Evolutionary conservation across 2,113 vertebrate genomes (phyloP), one percentile per base, ranked within the genome.

Genomic region (Lipophrys pholis): DNA sequence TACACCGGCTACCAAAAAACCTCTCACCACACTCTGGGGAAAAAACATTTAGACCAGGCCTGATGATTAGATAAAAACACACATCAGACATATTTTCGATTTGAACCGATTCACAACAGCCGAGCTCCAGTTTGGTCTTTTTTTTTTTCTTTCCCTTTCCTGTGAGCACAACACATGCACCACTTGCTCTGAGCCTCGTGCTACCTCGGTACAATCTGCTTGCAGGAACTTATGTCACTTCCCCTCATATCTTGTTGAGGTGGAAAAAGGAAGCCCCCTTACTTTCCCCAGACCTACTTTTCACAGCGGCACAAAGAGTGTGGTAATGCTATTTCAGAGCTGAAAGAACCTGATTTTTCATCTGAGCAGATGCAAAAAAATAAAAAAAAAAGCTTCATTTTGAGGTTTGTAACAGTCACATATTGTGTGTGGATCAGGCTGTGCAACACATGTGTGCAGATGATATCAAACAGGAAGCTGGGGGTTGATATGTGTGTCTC

Each of bases 161-260:
- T 72, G 66, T 67, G 61, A 64, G 40, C 39, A 69, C 35, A 71
- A 54, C 68, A 78, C 74, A 80, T 55, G 73, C 66, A 53, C 57
- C 0, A 14, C 52, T 77, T 45, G 3, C 16, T 58, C 69, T 88
- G 62, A 64, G 64, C 66, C 69, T 80, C 42, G 59, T 87, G 75
- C 67, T 57, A 54, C 80, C 16, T 75, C 49, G 50, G 42, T 49
- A 53, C 42, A 52, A 67, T 54, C n/a, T 62, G 15, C 56, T 30
- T 69, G 51, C 76, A 92, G 92, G 90, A 93, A 88, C 86, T 93
- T 72, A 87, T 79, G 83, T 94, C 89, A 94, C 78, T 88, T 94
- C 91, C 93, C 86, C 65, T 84, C 55, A 71, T 83, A 90, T 86
- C 80, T 69, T 75, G 53, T 66, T 60, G 63, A 77, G 83, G 80